Conservation (phyloP, 2,113 vertebrate species). For the Oceanodroma tethys region DNA sequence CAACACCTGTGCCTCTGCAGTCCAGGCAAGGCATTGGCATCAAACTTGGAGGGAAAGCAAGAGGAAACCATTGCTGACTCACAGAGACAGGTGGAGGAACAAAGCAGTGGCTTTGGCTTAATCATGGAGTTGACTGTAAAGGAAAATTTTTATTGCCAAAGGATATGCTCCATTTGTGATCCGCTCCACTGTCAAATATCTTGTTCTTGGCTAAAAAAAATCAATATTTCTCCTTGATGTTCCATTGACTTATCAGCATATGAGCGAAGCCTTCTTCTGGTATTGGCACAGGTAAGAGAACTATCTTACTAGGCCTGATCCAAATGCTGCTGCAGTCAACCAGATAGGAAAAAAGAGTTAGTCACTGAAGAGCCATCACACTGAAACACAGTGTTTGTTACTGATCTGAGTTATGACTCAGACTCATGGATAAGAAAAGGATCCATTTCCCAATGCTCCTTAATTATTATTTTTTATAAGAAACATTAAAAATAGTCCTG, state of each 20-base stretch:
- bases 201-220: background rate
- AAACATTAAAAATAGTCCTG: background rate
- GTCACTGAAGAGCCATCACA: background rate
- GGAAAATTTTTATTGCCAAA: constrained; percentile 20
- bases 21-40: background rate
- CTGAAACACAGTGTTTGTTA: background rate
- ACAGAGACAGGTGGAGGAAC: constrained; percentile 43
- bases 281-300: background rate
- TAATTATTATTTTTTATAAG: background rate
- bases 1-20: constrained; percentile 7
- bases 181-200: background rate
- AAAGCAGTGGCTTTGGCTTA: constrained; percentile 14
- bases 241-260: background rate
- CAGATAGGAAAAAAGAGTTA: background rate
- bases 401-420: background rate
- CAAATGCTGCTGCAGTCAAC: background rate
- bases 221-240: background rate
- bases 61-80: constrained; percentile 31
- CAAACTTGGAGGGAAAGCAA: background rate
- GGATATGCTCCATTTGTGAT: background rate
- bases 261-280: background rate
- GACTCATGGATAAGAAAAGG: background rate
- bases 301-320: background rate
- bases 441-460: background rate
- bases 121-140: background rate